phyloP scores from a whole-genome alignment of 2,113 vertebrate genomes.

The Terrapene triunguis region DNA sequence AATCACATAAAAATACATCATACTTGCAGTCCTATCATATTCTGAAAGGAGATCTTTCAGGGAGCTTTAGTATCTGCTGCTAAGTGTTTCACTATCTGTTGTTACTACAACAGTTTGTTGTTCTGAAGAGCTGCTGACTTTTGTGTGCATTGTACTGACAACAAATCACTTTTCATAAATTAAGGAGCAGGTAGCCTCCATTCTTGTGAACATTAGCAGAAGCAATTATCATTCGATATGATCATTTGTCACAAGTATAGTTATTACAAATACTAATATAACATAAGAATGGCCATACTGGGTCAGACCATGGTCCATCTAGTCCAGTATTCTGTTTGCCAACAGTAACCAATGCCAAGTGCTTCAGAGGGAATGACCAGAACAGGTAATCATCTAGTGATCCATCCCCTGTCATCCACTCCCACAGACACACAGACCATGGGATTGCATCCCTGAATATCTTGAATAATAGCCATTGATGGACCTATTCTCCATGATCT shows the following conservation, averaged over 20 bases:
- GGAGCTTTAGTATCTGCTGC: background rate
- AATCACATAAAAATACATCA: background rate
- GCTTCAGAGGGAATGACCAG: background rate
- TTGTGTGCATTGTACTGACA: rapidly evolving
- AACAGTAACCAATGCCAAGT: background rate
- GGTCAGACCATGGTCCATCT: background rate
- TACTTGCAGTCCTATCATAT: background rate
- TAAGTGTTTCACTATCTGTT: background rate
- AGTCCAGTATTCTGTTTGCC: background rate
- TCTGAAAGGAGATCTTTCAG: background rate
- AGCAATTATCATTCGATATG: constrained; percentile 47
- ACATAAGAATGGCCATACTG: background rate
- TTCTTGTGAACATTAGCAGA: constrained; percentile 35
- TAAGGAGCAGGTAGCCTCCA: constrained; percentile 11
- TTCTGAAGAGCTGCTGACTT: background rate
- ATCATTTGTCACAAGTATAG: constrained; percentile 19
- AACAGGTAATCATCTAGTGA: background rate
- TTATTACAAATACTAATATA: constrained; percentile 34
- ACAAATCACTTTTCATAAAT: background rate
- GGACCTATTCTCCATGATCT: background rate
- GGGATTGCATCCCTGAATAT: background rate
- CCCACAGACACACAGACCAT: background rate
- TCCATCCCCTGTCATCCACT: background rate
- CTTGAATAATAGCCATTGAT: background rate
- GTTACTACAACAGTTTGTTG: background rate